These are phyloP conservation scores for Drosophila sproati DNA, from an alignment of 1,140 invertebrate species.

Conservation along the genomic window DNA sequence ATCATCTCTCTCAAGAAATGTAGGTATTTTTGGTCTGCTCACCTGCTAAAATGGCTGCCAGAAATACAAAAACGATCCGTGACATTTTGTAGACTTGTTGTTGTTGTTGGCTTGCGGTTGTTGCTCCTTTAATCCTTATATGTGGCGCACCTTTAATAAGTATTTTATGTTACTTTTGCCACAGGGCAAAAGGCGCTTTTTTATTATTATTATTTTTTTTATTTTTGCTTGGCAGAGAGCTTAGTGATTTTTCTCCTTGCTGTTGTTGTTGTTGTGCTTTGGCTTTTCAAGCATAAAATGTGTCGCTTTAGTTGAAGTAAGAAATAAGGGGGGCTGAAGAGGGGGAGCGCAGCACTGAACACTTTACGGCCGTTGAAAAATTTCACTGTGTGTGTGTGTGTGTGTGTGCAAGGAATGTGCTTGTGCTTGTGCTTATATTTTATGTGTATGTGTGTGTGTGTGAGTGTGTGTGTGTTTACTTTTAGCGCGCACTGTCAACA, in stretches of 20 bases:
- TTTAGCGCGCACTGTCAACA: constrained; percentile 57
- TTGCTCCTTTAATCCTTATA: constrained; percentile 60
- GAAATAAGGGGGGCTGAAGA: not conserved
- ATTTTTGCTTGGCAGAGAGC: constrained; percentile 46
- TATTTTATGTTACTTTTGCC: constrained; percentile 41
- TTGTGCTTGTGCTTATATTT: no score
- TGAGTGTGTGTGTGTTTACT: constrained; percentile 44
- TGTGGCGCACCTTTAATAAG: constrained; percentile 44
- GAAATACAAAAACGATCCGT: constrained; percentile 76
- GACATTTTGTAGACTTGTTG: constrained; percentile 61
- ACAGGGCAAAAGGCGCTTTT: constrained; percentile 31
- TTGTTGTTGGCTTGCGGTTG: constrained; percentile 12
- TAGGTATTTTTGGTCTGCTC: constrained; percentile 42
- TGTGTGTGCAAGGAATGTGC: constrained; percentile 25
- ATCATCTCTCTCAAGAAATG: constrained; percentile 34
- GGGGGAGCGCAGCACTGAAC: constrained; percentile 25
- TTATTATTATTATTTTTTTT: constrained; percentile 39
- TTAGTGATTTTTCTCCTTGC: constrained; percentile 46
- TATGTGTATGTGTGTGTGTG: constrained; percentile 27
- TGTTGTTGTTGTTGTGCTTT: constrained; percentile 59
- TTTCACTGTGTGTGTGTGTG: constrained; percentile 28
- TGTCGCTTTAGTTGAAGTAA: constrained; percentile 53
- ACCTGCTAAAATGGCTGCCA: constrained; percentile 80
- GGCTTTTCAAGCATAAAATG: constrained; percentile 75
- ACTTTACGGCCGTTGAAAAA: constrained; percentile 70